Evolutionary conservation across 2,888 invertebrate species (phyloP).

Genomic region (Heteropelma amictum): DNA sequence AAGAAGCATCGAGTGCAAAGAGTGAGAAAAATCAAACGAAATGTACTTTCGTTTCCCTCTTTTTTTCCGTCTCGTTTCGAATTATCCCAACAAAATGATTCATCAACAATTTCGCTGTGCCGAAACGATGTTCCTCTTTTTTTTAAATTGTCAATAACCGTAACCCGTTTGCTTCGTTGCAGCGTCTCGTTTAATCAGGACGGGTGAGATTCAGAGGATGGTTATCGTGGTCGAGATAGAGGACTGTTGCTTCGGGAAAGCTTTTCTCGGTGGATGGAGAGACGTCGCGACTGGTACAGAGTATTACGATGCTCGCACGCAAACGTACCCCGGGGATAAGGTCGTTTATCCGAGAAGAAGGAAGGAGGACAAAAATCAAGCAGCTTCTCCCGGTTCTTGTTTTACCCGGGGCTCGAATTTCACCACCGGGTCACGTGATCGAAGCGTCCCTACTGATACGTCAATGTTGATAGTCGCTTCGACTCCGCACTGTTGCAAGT

Average conservation of each 20-base stretch:
- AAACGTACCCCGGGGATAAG: slow-evolving; percentile 80
- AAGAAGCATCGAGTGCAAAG: background rate
- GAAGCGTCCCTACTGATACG: slow-evolving; percentile 13
- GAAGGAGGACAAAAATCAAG: background rate
- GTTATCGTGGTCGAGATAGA: slow-evolving; percentile 81
- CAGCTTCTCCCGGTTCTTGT: slow-evolving; percentile 1
- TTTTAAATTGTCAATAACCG: background rate
- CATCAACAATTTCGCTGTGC: too few relatives aligned
- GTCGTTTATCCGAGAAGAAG: slow-evolving; percentile 42
- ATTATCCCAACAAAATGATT: too few relatives aligned
- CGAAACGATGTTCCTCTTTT: background rate
- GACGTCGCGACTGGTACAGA: slow-evolving; percentile 84
- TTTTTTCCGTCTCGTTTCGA: too few relatives aligned
- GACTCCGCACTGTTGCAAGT: slow-evolving; percentile 54
- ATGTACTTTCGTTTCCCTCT: too few relatives aligned
- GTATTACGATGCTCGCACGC: slow-evolving; percentile 90
- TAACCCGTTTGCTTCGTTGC: background rate
- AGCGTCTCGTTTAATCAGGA: background rate
- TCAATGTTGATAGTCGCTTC: slow-evolving; percentile 33
- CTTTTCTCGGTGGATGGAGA: slow-evolving; percentile 89
- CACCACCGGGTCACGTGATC: slow-evolving; percentile 80
- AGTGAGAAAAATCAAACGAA: background rate
- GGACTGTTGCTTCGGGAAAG: slow-evolving; percentile 83
- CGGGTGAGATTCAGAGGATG: slow-evolving; percentile 54
- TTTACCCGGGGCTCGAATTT: slow-evolving; percentile 62